These are phyloP conservation scores for Novumbra hubbsi DNA, from an alignment of 2,797 vertebrate species.

Conservation along the genomic window DNA sequence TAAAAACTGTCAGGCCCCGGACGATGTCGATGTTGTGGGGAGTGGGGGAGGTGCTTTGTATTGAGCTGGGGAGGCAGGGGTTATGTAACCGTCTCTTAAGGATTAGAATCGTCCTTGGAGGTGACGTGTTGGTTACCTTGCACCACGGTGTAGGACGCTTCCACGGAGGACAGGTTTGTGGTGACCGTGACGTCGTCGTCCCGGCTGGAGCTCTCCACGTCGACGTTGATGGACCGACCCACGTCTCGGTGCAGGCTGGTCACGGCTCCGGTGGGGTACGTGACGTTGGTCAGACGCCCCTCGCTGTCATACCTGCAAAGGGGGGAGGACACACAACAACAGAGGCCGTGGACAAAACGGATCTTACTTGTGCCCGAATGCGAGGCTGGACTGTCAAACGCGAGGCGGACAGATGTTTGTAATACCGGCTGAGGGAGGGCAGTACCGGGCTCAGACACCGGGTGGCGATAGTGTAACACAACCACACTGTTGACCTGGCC, in stretches of 20 bases:
- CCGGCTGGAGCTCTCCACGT: conserved; percentile 88
- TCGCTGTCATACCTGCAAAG: conserved; percentile 84
- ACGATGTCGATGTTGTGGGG: no score
- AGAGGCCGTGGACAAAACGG: neutral
- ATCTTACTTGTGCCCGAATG: neutral
- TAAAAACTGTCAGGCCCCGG: neutral
- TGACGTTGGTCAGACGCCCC: conserved; percentile 86
- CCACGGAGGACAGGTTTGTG: conserved; percentile 87
- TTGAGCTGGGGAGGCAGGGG: neutral
- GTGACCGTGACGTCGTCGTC: conserved; percentile 88
- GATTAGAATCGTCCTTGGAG: neutral
- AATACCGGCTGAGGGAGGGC: neutral
- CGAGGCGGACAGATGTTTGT: neutral
- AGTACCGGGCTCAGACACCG: conserved; percentile 29
- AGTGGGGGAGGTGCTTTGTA: neutral
- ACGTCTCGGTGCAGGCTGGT: conserved; percentile 86
- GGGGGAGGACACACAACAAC: neutral
- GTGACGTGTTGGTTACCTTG: neutral
- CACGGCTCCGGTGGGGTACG: conserved; percentile 86
- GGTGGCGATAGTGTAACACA: conserved; percentile 28
- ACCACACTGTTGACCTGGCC: neutral
- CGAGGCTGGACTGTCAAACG: neutral
- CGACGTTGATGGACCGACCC: conserved; percentile 87
- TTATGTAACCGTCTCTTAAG: neutral
- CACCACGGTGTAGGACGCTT: conserved; percentile 84